Evolutionary conservation across 1,140 invertebrate genomes (phyloP), one percentile per base, ranked within the genome.

Genomic region (Saxidomus purpurata): DNA sequence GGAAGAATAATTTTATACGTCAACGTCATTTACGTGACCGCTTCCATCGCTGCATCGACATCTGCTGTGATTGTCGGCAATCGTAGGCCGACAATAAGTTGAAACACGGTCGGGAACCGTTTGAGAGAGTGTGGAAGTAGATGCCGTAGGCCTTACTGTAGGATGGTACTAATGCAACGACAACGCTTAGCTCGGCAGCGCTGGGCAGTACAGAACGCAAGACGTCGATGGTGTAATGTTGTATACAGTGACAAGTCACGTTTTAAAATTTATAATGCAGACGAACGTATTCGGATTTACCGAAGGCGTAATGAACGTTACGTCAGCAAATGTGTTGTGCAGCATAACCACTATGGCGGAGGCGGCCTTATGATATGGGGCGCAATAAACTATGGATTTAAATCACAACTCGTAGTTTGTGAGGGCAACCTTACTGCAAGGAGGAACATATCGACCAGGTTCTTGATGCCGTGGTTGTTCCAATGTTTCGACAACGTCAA

Each of bases 1-100:
- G 15, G 11, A 9, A 81, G 31, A 49, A 81, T 81, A 81, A 81
- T 59, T 61, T 17, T n/a, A 61, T 81, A 6, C 49, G n/a, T 81
- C 31, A 55, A 81, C 47, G 55, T 31, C 79, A 52, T 25, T n/a
- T 81, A 3, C 31, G 79, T 81, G 52, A 81, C 34, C 4, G 79
- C 11, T 81, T 59, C n/a, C n/a, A n/a, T n/a, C 4, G 76, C 28
- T 47, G 76, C 43, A 52, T 55, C 76, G 8, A 34, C 69, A 74
- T 74, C n/a, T 19, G 13, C 69, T 8, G 13, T 80, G 19, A 28
- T 47, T 6, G 34, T 55, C 6, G 15, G 79, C 3, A 31, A 59
- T 36, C 28, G 47, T 38, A 28, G 79, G 31, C 6, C 4, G 47
- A 6, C 52, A 6, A 31, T 81, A 55, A 81, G 55, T 28, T 25